Percentiles rank a stretch among this genome's conserved stretches.
These are phyloP conservation scores for Drosophila peninsularis DNA, from an alignment of 2,888 invertebrate species.

Conservation along the genomic window DNA sequence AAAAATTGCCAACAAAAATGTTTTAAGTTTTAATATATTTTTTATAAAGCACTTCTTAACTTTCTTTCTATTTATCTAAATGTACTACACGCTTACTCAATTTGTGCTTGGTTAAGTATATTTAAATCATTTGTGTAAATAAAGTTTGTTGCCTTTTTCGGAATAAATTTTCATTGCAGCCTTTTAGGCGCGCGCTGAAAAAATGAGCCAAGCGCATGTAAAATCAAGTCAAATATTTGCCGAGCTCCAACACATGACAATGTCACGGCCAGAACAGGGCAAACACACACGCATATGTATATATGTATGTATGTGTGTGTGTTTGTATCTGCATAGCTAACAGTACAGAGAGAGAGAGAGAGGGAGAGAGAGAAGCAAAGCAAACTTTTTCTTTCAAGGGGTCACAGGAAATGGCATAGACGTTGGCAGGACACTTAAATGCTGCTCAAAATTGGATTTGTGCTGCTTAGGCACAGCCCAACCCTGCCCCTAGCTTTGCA, in stretches of 20 bases:
- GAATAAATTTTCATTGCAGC: slow-evolving; percentile 19
- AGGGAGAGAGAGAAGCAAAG: slow-evolving; percentile 5
- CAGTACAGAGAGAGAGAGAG: slow-evolving; percentile 56
- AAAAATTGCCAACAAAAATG: too few species aligned
- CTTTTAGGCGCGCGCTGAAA: slow-evolving; percentile 31
- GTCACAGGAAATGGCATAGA: slow-evolving; percentile 51
- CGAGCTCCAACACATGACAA: slow-evolving; percentile 36
- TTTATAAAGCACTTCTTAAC: too few species aligned
- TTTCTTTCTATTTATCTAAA: not conserved
- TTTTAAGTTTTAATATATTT: too few species aligned
- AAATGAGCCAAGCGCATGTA: slow-evolving; percentile 36
- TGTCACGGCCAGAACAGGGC: slow-evolving; percentile 52
- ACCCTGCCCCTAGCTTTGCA: not conserved
- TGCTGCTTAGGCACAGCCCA: slow-evolving; percentile 53
- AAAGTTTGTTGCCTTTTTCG: slow-evolving; percentile 1
- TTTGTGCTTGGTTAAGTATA: not conserved
- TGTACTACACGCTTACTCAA: slow-evolving; percentile 6
- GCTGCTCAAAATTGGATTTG: slow-evolving; percentile 77
- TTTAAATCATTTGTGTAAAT: slow-evolving; percentile 2
- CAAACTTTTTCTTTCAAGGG: slow-evolving; percentile 11
- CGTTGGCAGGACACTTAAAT: slow-evolving; percentile 69
- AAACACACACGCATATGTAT: slow-evolving; percentile 14
- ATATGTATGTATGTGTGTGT: not conserved
- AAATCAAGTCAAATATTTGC: slow-evolving; percentile 68
- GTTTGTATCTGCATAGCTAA: slow-evolving; percentile 55